phyloP scores from a whole-genome alignment of 2,888 invertebrate species.

The Phyllotreta cruciferae region DNA sequence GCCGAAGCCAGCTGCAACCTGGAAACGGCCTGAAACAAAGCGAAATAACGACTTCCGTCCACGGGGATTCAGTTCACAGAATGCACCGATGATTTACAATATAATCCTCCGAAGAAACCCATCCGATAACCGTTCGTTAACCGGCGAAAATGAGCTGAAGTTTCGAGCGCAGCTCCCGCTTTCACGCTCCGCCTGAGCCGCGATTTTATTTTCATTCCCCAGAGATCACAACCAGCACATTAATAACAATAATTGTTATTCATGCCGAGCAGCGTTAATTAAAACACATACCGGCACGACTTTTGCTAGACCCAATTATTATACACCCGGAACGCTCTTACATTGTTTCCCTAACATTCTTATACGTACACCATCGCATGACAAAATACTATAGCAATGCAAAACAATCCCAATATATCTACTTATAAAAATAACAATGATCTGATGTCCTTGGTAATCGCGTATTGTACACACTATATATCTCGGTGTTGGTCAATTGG shows the following conservation, averaged over 20 bases:
- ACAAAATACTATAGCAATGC: neutral
- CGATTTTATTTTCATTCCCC: constrained; percentile 14
- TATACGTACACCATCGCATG: constrained; percentile 8
- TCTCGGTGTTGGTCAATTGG: no score
- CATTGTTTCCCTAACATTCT: constrained; percentile 13
- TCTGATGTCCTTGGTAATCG: neutral
- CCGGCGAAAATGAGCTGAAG: neutral
- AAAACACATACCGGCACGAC: constrained; percentile 27
- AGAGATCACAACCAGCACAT: constrained; percentile 23
- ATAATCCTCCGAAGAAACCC: neutral
- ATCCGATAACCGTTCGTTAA: no score
- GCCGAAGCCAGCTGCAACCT: constrained; percentile 14
- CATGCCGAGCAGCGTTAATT: constrained; percentile 25
- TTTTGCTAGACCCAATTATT: constrained; percentile 20
- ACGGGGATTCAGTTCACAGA: constrained; percentile 18
- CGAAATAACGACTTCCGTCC: constrained; percentile 23
- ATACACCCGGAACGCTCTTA: constrained; percentile 11
- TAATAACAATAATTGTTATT: constrained; percentile 22
- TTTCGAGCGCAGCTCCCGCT: neutral
- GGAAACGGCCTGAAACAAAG: constrained; percentile 15
- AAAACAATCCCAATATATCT: no score
- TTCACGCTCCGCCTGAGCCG: constrained; percentile 5
- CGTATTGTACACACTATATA: no score
- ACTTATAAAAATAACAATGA: neutral
- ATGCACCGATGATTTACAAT: neutral